Conservation (phyloP, 23 tunicate genomes). For the Pegea sp. region DNA sequence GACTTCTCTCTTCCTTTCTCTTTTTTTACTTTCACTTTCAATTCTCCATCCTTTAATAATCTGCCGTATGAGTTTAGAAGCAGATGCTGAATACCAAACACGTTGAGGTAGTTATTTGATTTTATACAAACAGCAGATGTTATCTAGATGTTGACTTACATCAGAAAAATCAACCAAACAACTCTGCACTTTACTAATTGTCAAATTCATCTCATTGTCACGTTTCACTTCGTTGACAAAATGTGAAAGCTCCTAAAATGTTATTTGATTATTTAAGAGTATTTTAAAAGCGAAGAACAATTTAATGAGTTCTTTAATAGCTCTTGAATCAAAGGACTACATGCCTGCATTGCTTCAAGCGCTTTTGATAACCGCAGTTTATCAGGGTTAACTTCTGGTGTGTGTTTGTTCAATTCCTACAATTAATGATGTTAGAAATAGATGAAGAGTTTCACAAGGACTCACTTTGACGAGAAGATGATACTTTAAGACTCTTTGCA, state of each 20-base stretch:
- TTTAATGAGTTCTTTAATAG: not conserved
- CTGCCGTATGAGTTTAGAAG: constrained; percentile 47
- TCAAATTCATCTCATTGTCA: constrained; percentile 62
- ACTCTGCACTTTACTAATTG: constrained; percentile 39
- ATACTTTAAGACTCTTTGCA: constrained; percentile 80
- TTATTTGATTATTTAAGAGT: not conserved
- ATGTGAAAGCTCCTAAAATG: constrained; percentile 50
- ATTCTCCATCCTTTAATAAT: constrained; percentile 60
- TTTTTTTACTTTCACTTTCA: constrained; percentile 29
- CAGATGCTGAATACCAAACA: constrained; percentile 26
- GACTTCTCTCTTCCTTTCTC: constrained; percentile 17
- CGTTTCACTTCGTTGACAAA: constrained; percentile 88
- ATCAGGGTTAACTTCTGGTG: constrained; percentile 31
- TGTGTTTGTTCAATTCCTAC: constrained; percentile 54
- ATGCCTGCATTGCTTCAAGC: constrained; percentile 65
- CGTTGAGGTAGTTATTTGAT: too few species aligned
- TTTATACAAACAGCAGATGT: too few species aligned
- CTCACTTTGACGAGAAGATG: constrained; percentile 66
- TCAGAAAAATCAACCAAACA: constrained; percentile 34
- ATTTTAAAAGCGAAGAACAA: not conserved
- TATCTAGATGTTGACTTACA: too few species aligned
- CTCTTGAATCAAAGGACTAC: not conserved
- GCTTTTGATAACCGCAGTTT: constrained; percentile 33
- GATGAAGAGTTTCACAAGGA: not conserved
- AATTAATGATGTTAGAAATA: not conserved